These are phyloP conservation scores for Philopedon plagiatum DNA, from an alignment of 2,888 invertebrate species.

Conservation along the genomic window DNA sequence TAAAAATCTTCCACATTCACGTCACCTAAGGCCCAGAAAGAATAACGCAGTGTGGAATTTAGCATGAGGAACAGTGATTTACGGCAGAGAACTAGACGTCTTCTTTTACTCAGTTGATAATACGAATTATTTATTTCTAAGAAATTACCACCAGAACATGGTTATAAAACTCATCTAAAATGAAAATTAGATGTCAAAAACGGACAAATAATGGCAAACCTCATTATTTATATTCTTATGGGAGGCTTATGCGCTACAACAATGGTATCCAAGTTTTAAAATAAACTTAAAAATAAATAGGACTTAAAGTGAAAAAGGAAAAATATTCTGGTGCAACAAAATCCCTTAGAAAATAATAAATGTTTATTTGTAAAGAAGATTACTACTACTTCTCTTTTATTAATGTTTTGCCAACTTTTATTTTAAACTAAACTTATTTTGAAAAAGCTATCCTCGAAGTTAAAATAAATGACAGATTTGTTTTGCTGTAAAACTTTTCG, in stretches of 20 bases:
- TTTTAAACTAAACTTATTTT: neutral
- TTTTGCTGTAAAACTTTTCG: no score
- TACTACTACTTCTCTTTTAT: neutral
- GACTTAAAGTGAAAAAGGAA: neutral
- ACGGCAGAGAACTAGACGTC: no score
- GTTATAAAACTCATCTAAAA: neutral
- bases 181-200: neutral
- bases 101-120: no score
- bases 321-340: neutral
- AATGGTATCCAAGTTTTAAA: neutral
- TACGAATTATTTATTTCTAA: neutral
- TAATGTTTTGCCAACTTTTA: neutral
- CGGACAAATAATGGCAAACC: neutral
- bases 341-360: neutral
- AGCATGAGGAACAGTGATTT: no score
- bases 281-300: neutral
- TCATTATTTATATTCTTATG: neutral
- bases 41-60: no score
- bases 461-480: no score
- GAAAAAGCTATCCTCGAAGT: neutral
- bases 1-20: no score
- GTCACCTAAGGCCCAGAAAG: no score
- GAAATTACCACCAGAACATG: no score
- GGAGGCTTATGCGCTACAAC: neutral
- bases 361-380: neutral